These are phyloP conservation scores for Siniperca obscura DNA, from an alignment of 2,797 vertebrate species.

Conservation along the genomic window DNA sequence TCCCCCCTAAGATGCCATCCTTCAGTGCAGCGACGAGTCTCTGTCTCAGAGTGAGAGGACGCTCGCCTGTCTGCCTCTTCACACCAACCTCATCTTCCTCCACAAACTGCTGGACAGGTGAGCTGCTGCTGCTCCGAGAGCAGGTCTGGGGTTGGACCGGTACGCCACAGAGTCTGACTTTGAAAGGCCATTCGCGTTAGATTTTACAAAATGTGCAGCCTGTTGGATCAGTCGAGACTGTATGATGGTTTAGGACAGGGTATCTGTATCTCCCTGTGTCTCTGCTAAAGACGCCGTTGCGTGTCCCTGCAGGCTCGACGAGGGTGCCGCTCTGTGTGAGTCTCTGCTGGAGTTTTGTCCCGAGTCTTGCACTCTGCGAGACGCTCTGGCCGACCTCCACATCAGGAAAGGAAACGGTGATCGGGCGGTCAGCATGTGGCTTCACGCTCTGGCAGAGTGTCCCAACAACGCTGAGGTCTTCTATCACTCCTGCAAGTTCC, in stretches of 20 bases:
- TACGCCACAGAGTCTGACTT: no score
- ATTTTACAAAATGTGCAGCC: background rate
- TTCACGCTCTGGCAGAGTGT: constrained; percentile 86
- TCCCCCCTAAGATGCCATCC: constrained; percentile 84
- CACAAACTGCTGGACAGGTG: constrained; percentile 89
- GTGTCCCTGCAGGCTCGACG: constrained; percentile 83
- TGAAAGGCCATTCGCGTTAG: no score
- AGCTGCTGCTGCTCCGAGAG: constrained; percentile 2
- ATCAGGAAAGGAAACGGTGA: constrained; percentile 79
- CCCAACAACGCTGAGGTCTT: constrained; percentile 90
- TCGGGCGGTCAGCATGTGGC: constrained; percentile 86
- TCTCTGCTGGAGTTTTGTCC: constrained; percentile 86
- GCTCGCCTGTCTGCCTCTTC: constrained; percentile 89
- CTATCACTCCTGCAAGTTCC: constrained; percentile 90
- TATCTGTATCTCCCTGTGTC: background rate
- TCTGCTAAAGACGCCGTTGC: background rate
- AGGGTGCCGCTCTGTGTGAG: constrained; percentile 86
- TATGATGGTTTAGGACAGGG: no score
- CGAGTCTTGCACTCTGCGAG: constrained; percentile 87
- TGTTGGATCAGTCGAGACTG: background rate
- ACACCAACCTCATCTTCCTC: constrained; percentile 90
- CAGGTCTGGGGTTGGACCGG: no score
- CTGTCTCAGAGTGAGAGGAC: constrained; percentile 80
- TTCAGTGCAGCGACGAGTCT: constrained; percentile 87
- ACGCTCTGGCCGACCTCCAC: constrained; percentile 87